Evolutionary conservation across 2,113 vertebrate genomes (phyloP).

Genomic region (Periophthalmodon schlosseri): DNA sequence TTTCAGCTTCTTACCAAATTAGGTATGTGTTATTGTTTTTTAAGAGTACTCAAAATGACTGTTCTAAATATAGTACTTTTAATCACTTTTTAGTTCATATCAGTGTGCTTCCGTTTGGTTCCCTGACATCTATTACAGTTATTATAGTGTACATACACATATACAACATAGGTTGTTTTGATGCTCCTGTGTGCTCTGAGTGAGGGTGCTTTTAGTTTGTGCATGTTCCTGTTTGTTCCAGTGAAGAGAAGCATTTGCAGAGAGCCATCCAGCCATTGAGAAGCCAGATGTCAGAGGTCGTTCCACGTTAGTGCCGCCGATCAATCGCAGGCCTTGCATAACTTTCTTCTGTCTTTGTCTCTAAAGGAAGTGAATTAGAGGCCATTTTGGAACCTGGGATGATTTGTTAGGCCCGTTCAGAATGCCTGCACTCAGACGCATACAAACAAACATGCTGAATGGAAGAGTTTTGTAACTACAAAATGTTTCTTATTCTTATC

Average conservation of each 20-base stretch:
- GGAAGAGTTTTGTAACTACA: conserved; percentile 52
- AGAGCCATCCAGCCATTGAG: conserved; percentile 60
- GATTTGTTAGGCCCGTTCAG: conserved; percentile 73
- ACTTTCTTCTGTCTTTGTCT: conserved; percentile 71
- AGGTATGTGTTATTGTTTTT: conserved; percentile 22
- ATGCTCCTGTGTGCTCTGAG: conserved; percentile 4
- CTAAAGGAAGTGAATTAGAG: conserved; percentile 74
- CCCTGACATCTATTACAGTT: neutral
- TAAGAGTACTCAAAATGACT: conserved; percentile 8
- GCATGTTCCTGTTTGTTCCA: conserved; percentile 58
- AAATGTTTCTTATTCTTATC: conserved; percentile 54
- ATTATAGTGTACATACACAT: conserved; percentile 10
- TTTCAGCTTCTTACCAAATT: conserved; percentile 14
- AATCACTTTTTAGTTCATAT: conserved; percentile 8
- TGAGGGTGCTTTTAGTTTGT: conserved; percentile 51
- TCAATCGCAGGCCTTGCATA: conserved; percentile 75
- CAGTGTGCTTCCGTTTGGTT: neutral
- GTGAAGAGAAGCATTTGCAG: conserved; percentile 58
- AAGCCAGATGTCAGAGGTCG: conserved; percentile 73
- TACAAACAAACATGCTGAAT: conserved; percentile 53
- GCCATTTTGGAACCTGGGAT: conserved; percentile 64
- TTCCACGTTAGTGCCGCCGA: conserved; percentile 72
- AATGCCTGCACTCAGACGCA: conserved; percentile 69
- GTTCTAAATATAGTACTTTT: neutral
- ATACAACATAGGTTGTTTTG: conserved; percentile 15